These are phyloP conservation scores for Notechis scutatus DNA, from an alignment of 2,113 vertebrate species.

Conservation along the genomic window DNA sequence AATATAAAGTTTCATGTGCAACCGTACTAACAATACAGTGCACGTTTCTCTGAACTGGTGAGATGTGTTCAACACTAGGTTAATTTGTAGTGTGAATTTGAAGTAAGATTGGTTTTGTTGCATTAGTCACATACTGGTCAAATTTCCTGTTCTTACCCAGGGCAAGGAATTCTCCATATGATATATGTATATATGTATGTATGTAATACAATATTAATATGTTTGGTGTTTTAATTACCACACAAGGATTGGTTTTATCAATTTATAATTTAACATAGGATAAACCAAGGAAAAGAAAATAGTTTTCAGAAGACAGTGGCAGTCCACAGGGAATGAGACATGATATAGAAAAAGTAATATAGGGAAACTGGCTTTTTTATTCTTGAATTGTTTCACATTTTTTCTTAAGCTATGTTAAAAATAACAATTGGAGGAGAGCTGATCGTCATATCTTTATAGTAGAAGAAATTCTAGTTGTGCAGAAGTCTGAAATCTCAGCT, in stretches of 20 bases:
- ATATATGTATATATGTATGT: background rate
- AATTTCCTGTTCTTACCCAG: background rate
- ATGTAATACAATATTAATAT: background rate
- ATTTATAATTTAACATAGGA: background rate
- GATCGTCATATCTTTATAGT: no score
- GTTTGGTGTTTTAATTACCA: background rate
- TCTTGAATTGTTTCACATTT: background rate
- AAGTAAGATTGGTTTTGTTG: background rate
- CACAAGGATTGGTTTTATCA: background rate
- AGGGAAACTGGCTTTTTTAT: background rate
- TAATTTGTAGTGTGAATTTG: background rate
- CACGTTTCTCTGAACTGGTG: background rate
- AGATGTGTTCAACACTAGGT: background rate
- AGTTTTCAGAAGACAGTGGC: background rate
- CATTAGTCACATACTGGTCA: background rate
- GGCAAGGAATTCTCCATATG: background rate
- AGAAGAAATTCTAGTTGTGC: background rate
- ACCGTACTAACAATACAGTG: background rate
- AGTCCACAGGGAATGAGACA: background rate
- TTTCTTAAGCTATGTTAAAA: constrained; percentile 7
- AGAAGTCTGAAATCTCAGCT: background rate
- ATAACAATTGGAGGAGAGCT: background rate
- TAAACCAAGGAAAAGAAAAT: background rate
- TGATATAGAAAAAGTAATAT: background rate
- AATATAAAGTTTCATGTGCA: background rate